Conservation (phyloP, 2,888 invertebrate species). For the Muscina levida region DNA sequence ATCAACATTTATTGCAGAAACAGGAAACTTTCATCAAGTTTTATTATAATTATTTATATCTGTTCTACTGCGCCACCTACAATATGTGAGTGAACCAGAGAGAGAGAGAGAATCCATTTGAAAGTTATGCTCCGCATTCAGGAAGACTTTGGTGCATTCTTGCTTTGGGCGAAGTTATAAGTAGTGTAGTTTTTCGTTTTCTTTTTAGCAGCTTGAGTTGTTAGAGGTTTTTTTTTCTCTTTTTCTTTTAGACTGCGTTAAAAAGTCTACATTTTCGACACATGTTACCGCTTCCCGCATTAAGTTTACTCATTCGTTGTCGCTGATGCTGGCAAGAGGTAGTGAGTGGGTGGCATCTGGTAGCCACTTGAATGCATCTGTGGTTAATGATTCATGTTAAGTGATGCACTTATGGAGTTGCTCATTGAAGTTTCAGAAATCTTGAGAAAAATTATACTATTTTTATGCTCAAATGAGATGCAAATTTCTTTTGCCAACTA, state of each 20-base stretch:
- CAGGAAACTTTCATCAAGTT: conserved; percentile 59
- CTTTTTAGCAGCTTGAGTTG: conserved; percentile 8
- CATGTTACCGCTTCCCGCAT: conserved; percentile 42
- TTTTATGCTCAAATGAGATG: conserved; percentile 10
- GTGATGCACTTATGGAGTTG: conserved; percentile 56
- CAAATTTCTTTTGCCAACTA: conserved; percentile 23
- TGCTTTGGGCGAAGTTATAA: neutral
- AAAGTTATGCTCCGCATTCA: too few species aligned
- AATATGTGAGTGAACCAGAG: too few species aligned
- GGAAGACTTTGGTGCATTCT: too few species aligned
- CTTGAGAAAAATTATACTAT: neutral
- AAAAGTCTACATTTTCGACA: conserved; percentile 39
- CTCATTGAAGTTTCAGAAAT: neutral
- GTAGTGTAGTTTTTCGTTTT: conserved; percentile 36
- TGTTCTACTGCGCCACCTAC: conserved; percentile 18
- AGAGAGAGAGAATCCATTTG: neutral
- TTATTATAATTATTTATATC: conserved; percentile 61
- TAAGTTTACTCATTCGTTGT: neutral
- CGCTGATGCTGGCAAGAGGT: too few species aligned
- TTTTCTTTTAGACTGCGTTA: conserved; percentile 17
- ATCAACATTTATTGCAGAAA: neutral
- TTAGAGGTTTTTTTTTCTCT: conserved; percentile 8
- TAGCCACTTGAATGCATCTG: conserved; percentile 62
- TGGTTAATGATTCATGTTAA: conserved; percentile 66
- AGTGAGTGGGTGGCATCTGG: conserved; percentile 46